Evolutionary conservation across 2,113 vertebrate species (phyloP), one percentile per base, ranked within the genome.

Genomic region (Lepus europaeus): DNA sequence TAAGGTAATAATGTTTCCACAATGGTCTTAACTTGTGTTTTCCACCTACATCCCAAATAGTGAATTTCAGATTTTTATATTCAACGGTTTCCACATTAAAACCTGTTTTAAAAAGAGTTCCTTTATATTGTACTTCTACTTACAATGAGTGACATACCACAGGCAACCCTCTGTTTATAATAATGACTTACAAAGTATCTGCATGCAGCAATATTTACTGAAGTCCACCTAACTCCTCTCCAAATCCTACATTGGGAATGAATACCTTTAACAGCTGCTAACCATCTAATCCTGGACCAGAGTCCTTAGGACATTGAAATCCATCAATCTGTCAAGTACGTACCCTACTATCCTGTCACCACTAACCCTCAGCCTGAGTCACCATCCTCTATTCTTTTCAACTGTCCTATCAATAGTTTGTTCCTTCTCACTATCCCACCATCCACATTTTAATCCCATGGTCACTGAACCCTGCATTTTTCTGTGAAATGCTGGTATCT

Each of bases 1-100:
- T 99, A 53, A 99, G 99, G 96, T 99, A 99, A 97, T 99, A 99
- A 98, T 99, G 99, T 96, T 99, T 99, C 99, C 99, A 99, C 20
- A 99, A 98, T 4, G 99, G 99, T 63, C 99, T 98, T 94, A 99
- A 98, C 97, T 99, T 99, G 87, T 99, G 99, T 95, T 99, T 99
- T 68, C 99, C 99, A 95, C 99, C 99, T 79, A 99, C 99, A 93
- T 99, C 99, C 99, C 99, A 99, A 98, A 99, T 99, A 78, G 99
- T 99, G 98, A 99, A 99, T 97, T 99, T 99, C 88, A 99, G 96
- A 97, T 99, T 99, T 98, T 99, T 99, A 96, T 99, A 99, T 98
- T 99, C 99, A 68, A 99, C 99, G 0, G 99, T 99, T 98, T 99
- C 99, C 97, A 99, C 99, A 70, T 99, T 99, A 98, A 99, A 99